A percentile compares a stretch with the other conserved stretches of the same genome.
Conservation (phyloP, 2,888 invertebrate genomes). For the Mythimna vitellina region DNA sequence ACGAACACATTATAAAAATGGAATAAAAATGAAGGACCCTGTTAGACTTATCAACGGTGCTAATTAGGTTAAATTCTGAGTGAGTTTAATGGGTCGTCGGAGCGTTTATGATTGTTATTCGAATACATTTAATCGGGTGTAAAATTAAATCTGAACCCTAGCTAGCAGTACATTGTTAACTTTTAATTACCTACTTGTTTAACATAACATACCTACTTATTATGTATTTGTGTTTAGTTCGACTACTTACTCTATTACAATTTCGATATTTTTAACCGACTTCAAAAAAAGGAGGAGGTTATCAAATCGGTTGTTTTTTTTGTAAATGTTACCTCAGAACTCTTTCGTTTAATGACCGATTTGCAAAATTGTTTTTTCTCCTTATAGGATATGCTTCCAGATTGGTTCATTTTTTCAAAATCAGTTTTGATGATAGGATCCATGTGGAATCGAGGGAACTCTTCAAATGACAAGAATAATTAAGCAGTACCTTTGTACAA, state of each 20-base stretch:
- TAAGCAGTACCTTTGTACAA: too few species aligned
- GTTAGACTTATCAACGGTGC: not conserved
- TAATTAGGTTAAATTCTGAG: constrained; percentile 22
- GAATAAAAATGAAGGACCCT: not conserved
- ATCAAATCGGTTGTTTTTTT: too few species aligned
- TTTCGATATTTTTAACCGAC: too few species aligned
- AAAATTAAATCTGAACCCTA: constrained; percentile 32
- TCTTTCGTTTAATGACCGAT: too few species aligned
- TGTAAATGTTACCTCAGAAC: too few species aligned
- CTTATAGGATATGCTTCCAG: too few species aligned
- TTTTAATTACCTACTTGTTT: constrained; percentile 12
- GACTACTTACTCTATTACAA: not conserved
- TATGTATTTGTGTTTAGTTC: not conserved
- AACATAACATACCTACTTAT: not conserved
- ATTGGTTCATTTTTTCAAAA: too few species aligned
- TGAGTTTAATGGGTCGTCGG: constrained; percentile 13
- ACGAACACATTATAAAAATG: not conserved
- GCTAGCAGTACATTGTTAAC: constrained; percentile 5
- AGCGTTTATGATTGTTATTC: constrained; percentile 31
- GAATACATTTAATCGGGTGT: constrained; percentile 20
- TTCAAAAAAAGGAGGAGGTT: too few species aligned
- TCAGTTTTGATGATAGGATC: too few species aligned
- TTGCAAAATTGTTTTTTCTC: too few species aligned
- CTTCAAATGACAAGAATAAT: too few species aligned
- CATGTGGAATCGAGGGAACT: too few species aligned